phyloP scores from a whole-genome alignment of 2,113 vertebrate genomes.

The Gallinago paraguaiae region DNA sequence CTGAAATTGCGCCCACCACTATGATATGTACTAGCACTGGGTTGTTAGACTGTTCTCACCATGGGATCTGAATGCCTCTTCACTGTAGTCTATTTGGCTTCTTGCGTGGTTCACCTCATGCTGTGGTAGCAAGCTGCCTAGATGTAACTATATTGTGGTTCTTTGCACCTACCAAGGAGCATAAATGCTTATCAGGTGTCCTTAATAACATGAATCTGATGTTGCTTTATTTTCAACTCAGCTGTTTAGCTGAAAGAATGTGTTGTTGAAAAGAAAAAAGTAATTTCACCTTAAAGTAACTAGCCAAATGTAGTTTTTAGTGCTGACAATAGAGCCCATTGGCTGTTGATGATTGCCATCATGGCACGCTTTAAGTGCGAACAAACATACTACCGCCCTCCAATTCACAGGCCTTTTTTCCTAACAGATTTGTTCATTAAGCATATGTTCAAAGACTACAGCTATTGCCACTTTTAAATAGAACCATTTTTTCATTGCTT shows the following conservation, averaged over 20 bases:
- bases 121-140: constrained; percentile 37
- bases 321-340: constrained; percentile 25
- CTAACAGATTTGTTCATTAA: constrained; percentile 56
- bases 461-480: constrained; percentile 63
- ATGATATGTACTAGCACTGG: not conserved
- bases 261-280: not conserved
- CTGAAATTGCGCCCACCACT: not conserved
- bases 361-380: constrained; percentile 13
- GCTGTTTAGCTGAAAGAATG: not conserved
- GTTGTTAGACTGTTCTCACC: constrained; percentile 5
- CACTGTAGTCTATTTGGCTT: not conserved
- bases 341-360: constrained; percentile 21
- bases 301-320: not conserved
- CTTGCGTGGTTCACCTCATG: not conserved
- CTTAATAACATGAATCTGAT: not conserved
- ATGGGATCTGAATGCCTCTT: not conserved
- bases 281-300: constrained; percentile 30
- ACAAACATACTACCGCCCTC: constrained; percentile 46
- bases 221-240: constrained; percentile 17
- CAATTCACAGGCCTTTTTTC: constrained; percentile 50
- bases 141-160: not conserved
- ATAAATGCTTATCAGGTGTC: not conserved
- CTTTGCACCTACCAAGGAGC: not conserved
- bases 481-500: constrained; percentile 57
- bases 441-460: constrained; percentile 65